Conservation (phyloP, 2,113 vertebrate species). For the Sialia sialis region DNA sequence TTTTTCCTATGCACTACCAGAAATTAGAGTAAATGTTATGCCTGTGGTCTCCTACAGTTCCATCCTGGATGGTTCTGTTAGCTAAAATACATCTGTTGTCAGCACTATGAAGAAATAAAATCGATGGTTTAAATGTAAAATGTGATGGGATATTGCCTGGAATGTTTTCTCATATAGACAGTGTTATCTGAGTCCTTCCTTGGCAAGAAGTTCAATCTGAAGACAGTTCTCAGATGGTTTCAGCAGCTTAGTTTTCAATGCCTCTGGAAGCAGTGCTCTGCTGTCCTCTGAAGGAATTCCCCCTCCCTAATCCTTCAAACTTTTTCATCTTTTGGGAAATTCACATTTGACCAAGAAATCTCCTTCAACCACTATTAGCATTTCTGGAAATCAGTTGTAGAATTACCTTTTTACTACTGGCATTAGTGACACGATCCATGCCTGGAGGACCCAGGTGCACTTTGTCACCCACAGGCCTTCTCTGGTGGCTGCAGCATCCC, state of each 20-base stretch:
- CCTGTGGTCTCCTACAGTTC: neutral
- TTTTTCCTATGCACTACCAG: neutral
- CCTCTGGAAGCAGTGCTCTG: neutral
- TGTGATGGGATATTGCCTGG: conserved; percentile 12
- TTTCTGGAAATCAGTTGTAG: neutral
- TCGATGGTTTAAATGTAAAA: conserved; percentile 15
- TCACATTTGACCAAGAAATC: neutral
- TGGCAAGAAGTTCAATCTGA: conserved; percentile 36
- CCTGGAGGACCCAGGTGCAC: fast-evolving
- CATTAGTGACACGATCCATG: neutral
- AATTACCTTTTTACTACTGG: neutral
- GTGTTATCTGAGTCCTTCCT: conserved; percentile 46
- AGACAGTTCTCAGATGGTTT: conserved; percentile 33
- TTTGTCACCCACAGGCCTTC: fast-evolving
- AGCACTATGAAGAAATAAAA: neutral
- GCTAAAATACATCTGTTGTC: conserved; percentile 22
- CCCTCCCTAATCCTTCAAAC: neutral
- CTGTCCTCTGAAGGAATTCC: neutral
- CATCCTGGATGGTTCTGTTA: neutral
- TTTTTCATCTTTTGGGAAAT: neutral
- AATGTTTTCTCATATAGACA: conserved; percentile 31
- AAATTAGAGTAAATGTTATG: neutral
- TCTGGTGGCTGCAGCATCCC: neutral
- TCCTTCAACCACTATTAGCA: neutral
- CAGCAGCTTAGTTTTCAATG: neutral